Evolutionary conservation across 2,113 vertebrate genomes (phyloP).

Genomic region (Nibea albiflora): DNA sequence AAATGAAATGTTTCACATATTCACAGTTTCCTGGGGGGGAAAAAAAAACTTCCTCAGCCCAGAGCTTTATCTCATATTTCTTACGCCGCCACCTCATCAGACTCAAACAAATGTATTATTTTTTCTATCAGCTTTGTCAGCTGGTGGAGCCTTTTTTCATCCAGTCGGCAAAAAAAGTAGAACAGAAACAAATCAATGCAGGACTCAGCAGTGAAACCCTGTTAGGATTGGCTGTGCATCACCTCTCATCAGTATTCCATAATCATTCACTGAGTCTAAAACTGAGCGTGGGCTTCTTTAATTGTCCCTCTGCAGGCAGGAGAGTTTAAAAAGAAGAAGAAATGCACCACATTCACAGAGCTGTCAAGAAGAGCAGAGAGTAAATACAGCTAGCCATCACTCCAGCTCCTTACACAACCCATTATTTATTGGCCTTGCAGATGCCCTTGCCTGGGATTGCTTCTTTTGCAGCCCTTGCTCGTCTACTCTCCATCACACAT

Average conservation of each 20-base stretch:
- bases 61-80: slow-evolving; percentile 28
- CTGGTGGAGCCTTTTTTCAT: slow-evolving; percentile 36
- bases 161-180: background rate
- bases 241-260: slow-evolving; percentile 76
- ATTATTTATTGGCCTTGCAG: slow-evolving; percentile 68
- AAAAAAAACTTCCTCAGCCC: slow-evolving; percentile 8
- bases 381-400: slow-evolving; percentile 67
- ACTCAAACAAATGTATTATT: slow-evolving; percentile 29
- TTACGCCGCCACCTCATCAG: slow-evolving; percentile 12
- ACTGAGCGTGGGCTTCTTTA: slow-evolving; percentile 57
- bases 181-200: slow-evolving; percentile 64
- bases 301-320: slow-evolving; percentile 74
- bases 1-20: slow-evolving; percentile 11
- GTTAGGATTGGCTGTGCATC: slow-evolving; percentile 53
- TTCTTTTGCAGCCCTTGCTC: slow-evolving; percentile 45
- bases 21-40: slow-evolving; percentile 18
- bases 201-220: slow-evolving; percentile 42
- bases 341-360: slow-evolving; percentile 54
- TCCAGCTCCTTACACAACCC: slow-evolving; percentile 42
- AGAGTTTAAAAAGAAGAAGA: slow-evolving; percentile 52
- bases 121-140: slow-evolving; percentile 42
- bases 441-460: slow-evolving; percentile 61
- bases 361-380: slow-evolving; percentile 60
- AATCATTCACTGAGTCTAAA: slow-evolving; percentile 52
- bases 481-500: slow-evolving; percentile 38